Percentiles rank a stretch among this genome's conserved stretches.
Conservation (phyloP, 2,888 invertebrate genomes). For the Hypena proboscidalis region DNA sequence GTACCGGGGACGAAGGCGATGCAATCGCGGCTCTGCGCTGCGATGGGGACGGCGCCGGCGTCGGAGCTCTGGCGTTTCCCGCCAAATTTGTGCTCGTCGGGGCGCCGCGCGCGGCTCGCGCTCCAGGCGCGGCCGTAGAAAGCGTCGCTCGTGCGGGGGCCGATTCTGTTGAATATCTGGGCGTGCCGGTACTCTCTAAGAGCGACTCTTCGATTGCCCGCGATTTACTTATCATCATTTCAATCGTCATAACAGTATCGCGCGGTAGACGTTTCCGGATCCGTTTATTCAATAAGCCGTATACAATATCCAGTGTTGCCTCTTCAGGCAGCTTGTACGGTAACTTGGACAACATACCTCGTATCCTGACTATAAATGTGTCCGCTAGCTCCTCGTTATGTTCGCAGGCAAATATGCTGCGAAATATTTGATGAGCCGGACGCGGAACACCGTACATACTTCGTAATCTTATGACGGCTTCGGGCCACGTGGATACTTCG, state of each 20-base stretch:
- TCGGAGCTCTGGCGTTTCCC: no score
- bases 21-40: no score
- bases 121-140: no score
- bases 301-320: slow-evolving; percentile 11
- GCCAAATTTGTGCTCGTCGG: no score
- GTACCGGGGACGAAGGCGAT: no score
- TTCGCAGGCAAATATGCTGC: slow-evolving; percentile 16
- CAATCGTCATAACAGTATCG: slow-evolving; percentile 3
- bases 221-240: slow-evolving; percentile 4
- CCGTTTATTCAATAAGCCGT: slow-evolving; percentile 10
- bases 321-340: slow-evolving; percentile 7
- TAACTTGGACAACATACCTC: slow-evolving; percentile 1
- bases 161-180: no score
- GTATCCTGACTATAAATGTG: no score
- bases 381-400: slow-evolving; percentile 4
- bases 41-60: no score
- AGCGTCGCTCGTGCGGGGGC: no score
- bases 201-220: background rate
- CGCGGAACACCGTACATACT: slow-evolving; percentile 15
- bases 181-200: no score
- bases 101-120: no score
- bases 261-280: slow-evolving; percentile 11
- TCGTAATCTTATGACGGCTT: slow-evolving; percentile 8
- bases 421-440: background rate
- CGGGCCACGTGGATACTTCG: slow-evolving; percentile 1